Base-by-base conservation (phyloP, 2,888 invertebrate genomes). In the Ochropleura plecta region DNA sequence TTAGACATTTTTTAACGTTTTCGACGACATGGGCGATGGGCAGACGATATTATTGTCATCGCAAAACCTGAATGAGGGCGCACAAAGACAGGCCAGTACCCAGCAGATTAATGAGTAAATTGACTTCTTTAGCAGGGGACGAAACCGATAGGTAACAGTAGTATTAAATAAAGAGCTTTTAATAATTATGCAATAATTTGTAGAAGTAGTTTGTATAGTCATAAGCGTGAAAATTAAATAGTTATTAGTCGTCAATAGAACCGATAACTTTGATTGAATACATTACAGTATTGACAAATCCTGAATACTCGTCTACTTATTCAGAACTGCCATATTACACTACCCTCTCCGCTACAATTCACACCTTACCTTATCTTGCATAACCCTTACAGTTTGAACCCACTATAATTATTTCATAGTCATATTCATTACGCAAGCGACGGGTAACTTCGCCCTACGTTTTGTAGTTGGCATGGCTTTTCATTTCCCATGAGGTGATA, bases 341-440 rank as follows among this genome's bases (percentile, higher is more conserved):
- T 30, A 57, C 4, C 0, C 1, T 60, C 10, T 9, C 60, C 90
- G 90, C 90, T 86, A 14, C 16, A 70, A 90, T 20, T 81, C 18
- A 7, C 40, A 68, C 90, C 79, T 12, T 63, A 81, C 83, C 85
- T 73, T 81, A 57, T 70, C 85, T 93, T 93, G 89, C 92, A 91
- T 90, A 92, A 92, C 89, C 68, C 76, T 79, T 80, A 88, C 82
- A 83, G 88, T 91, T 89, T 87, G 86, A 89, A 91, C 88, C 88
- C 84, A 78, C 84, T 82, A 88, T 90, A 90, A 93, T 93, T 91
- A 92, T 92, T 89, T 86, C 70, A 76, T 78, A 84, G 77, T 68
- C 49, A 73, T 53, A 66, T 18, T 42, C 67, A 75, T 85, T 85
- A 79, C 70, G 74, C 71, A 75, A 91, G 88, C 88, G 88, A 86